phyloP scores from a whole-genome alignment of 2,113 vertebrate genomes.

The Entelurus aequoreus region DNA sequence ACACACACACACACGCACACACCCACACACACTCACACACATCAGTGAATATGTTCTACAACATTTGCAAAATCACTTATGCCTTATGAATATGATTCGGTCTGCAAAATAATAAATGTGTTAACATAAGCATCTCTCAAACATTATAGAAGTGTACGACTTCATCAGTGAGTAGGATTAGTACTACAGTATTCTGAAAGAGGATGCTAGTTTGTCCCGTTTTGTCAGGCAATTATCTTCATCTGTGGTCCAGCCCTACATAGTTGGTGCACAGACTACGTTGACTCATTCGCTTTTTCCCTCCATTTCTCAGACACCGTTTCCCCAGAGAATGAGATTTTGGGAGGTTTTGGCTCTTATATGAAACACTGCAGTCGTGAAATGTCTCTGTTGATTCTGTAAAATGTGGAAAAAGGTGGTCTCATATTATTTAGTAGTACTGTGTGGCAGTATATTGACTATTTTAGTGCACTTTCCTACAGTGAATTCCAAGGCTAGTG shows the following conservation, averaged over 20 bases:
- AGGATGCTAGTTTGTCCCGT: neutral
- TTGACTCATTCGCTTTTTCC: slow-evolving; percentile 5
- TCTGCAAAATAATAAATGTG: neutral
- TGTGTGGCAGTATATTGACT: neutral
- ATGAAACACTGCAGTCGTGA: slow-evolving; percentile 6
- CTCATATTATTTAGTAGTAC: neutral
- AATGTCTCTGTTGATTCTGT: slow-evolving; percentile 12
- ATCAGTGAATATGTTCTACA: too few species aligned
- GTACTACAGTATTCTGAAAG: neutral
- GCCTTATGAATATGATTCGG: neutral
- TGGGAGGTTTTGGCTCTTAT: slow-evolving; percentile 24
- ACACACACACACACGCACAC: neutral
- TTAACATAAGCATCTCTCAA: neutral
- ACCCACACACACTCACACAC: neutral
- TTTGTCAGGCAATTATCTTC: too few species aligned
- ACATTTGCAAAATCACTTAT: neutral
- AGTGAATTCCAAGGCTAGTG: neutral
- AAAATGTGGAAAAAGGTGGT: slow-evolving; percentile 26
- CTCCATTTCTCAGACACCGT: slow-evolving; percentile 1
- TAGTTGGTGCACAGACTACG: neutral
- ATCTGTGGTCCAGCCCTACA: neutral
- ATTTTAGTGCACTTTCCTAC: neutral
- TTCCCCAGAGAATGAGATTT: slow-evolving; percentile 5
- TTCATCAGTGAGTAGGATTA: neutral
- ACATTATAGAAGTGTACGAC: neutral